These are phyloP conservation scores for Macrosiphum euphorbiae DNA, from an alignment of 2,888 invertebrate species.

Conservation along the genomic window DNA sequence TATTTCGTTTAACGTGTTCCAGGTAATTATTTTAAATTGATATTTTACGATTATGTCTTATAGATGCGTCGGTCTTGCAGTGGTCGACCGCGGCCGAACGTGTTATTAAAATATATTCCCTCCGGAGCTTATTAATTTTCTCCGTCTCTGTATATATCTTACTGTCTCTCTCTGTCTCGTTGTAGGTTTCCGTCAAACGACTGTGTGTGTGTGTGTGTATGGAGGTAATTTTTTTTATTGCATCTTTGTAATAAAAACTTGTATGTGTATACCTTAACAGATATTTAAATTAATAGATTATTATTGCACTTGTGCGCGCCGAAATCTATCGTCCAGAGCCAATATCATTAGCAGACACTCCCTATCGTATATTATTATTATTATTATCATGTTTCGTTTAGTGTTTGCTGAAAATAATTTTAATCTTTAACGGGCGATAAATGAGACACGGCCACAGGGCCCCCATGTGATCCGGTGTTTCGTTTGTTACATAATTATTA, in stretches of 20 bases:
- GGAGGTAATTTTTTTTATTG: conserved; percentile 16
- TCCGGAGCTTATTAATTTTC: conserved; percentile 60
- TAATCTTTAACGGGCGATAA: neutral
- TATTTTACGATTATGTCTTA: conserved; percentile 56
- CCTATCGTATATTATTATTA: neutral
- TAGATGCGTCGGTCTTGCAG: conserved; percentile 24
- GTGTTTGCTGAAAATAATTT: neutral
- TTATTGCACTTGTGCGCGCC: conserved; percentile 33
- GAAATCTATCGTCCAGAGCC: conserved; percentile 27
- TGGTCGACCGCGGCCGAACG: conserved; percentile 46
- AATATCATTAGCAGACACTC: conserved; percentile 52
- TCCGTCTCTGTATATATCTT: neutral
- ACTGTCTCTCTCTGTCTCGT: neutral
- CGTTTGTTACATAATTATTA: neutral
- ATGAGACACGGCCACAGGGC: neutral
- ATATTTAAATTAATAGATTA: conserved; percentile 59
- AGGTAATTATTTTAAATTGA: conserved; percentile 64
- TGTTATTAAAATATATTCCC: conserved; percentile 63
- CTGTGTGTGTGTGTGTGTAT: neutral
- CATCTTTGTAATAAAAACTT: conserved; percentile 38
- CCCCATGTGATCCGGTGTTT: neutral
- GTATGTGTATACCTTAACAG: neutral
- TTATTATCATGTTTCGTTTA: conserved; percentile 1
- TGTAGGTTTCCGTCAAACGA: neutral
- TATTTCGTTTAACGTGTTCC: conserved; percentile 59